A percentile compares a stretch with the other conserved stretches of the same genome.
These are phyloP conservation scores for Petrocephalus schoutedeni DNA, from an alignment of 2,797 vertebrate genomes.

Conservation along the genomic window DNA sequence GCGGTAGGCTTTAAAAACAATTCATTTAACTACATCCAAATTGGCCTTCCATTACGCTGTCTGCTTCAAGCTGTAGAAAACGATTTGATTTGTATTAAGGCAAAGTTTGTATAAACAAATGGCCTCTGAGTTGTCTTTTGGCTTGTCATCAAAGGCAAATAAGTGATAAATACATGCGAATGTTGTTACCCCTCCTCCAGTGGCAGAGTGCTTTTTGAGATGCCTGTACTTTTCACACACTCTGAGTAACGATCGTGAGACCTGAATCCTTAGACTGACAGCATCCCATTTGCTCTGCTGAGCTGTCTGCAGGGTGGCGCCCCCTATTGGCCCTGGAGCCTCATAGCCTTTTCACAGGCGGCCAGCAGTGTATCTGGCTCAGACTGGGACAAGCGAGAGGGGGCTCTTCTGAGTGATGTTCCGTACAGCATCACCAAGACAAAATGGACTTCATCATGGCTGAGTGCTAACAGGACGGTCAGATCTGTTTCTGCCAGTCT, in stretches of 20 bases:
- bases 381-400: slow-evolving; percentile 41
- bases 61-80: slow-evolving; percentile 35
- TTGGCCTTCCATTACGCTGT: slow-evolving; percentile 21
- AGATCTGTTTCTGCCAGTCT: slow-evolving; percentile 58
- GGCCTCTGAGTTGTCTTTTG: not conserved
- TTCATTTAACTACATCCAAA: slow-evolving; percentile 22
- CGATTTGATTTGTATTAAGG: slow-evolving; percentile 32
- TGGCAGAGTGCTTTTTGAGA: slow-evolving; percentile 4
- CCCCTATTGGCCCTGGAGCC: not conserved
- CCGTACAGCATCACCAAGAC: slow-evolving; percentile 31
- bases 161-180: slow-evolving; percentile 16
- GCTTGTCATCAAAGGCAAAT: slow-evolving; percentile 11
- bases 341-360: not conserved
- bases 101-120: slow-evolving; percentile 39
- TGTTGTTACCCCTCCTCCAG: not conserved
- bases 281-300: not conserved
- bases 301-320: not conserved
- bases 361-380: not conserved
- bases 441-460: slow-evolving; percentile 56
- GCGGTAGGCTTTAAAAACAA: not conserved
- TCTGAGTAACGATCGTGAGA: slow-evolving; percentile 23
- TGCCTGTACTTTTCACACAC: slow-evolving; percentile 17
- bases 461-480: slow-evolving; percentile 49
- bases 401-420: slow-evolving; percentile 32
- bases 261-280: slow-evolving; percentile 16